Evolutionary conservation across 1,140 invertebrate genomes (phyloP), one percentile per base, ranked within the genome.

Genomic region (Parasteatoda tepidariorum): DNA sequence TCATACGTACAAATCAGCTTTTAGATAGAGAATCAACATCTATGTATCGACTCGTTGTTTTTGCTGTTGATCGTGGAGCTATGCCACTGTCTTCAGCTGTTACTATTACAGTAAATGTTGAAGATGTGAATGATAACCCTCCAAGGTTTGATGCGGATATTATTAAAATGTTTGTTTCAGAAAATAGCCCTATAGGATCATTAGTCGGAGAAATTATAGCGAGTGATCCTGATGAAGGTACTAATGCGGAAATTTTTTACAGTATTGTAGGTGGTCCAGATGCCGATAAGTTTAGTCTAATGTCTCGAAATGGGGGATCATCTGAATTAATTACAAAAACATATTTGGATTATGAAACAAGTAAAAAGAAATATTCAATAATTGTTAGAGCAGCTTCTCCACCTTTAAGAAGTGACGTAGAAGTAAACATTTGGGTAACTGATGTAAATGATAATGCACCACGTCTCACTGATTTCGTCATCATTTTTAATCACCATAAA

Each of bases 371-470:
- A 83, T 98, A 95, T 88, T 93, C 96, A 86, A 88, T 99, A 0
- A 92, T 95, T 9, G 92, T 99, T 0, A 89, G 95, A 79, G 97
- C 97, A 0, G 93, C 95, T 0, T 97, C 96, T 59, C 94, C 94
- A 0, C 96, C 96, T 0, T 87, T 98, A 3, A 92, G 96, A 85
- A 96, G 94, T 57, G 95, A 98, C 87, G 95, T 95, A 2, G 91
- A 94, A 85, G 93, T 98, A 0, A 94, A 96, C 86, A 93, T 99
- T 13, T 89, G 95, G 13, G 94, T 99, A 0, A 95, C 94, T 0
- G 96, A 97, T 88, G 93, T 96, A 0, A 97, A 97, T 87, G 97
- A 98, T 86, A 98, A 98, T 88, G 94, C 94, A 0, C 96, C 97
- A 0, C 90, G 93, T 67, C 89, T 98, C 62, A 93, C 95, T 86